Evolutionary conservation across 2,113 vertebrate genomes (phyloP), one percentile per base, ranked within the genome.

Genomic region (Pollachius pollachius): DNA sequence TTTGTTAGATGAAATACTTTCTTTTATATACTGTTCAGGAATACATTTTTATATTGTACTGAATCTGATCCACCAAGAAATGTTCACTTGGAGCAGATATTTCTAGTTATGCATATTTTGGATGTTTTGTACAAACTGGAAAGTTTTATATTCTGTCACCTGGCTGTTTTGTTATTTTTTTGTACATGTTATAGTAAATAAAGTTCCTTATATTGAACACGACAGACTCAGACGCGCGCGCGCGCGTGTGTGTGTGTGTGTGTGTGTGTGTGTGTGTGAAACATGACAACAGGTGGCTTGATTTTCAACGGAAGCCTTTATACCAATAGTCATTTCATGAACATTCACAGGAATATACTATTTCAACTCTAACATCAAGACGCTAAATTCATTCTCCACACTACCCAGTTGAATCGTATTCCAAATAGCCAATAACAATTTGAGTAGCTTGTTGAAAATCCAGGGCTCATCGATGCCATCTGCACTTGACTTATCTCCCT

Each of bases 161-260:
- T 81, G 72, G 57, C 81, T 88, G 82, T 85, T 85, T 79, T 87
- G 87, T 87, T 74, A 80, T 87, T 92, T 91, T 91, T 89, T 85
- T 87, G 90, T 88, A 84, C 88, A 90, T 88, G 77, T 89, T 82
- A 78, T 68, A 91, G 90, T 90, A 90, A 89, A 92, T 82, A 65
- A 72, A 79, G 85, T 82, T 8, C 8, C 41, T 48, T 87, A 87
- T 88, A 81, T 73, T 66, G 25, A 79, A 80, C 64, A 60, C 41
- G 58, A 2, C 25, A 15, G n/a, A 75, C 37, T 59, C 16, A 62
- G 25, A 62, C 15, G n/a, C n/a, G n/a, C n/a, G n/a, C n/a, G n/a
- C 17, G 27, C 16, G 23, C 27, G 27, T 5, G 8, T 62, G 21
- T 25, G 21, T 15, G 23, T 13, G 56, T 23, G 23, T 23, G 23